These are phyloP conservation scores for Gambelia wislizenii DNA, from an alignment of 2,797 vertebrate genomes.

Conservation along the genomic window DNA sequence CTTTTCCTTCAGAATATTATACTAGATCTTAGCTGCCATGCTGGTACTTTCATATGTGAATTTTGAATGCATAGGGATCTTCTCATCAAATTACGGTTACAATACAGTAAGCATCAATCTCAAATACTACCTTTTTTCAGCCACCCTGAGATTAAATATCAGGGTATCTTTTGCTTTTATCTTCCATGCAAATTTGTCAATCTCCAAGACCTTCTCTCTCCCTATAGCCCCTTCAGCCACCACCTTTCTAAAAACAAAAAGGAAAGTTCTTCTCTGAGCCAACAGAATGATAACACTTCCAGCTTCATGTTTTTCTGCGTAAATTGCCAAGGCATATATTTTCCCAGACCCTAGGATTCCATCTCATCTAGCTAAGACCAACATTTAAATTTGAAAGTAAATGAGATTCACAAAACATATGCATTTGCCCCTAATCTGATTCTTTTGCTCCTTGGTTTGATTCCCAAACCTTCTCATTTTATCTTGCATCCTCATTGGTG, in stretches of 20 bases:
- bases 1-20: not conserved
- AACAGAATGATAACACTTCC: slow-evolving; percentile 1
- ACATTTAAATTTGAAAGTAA: not conserved
- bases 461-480: slow-evolving; percentile 24
- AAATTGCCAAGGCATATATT: slow-evolving; percentile 12
- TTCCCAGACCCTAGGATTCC: slow-evolving; percentile 25
- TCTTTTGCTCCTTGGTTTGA: slow-evolving; percentile 15
- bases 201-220: not conserved
- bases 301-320: slow-evolving; percentile 1
- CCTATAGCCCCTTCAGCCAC: not conserved
- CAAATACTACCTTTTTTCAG: slow-evolving; percentile 12
- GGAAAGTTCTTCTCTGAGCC: slow-evolving; percentile 14
- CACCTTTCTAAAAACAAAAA: slow-evolving; percentile 23
- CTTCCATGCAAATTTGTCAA: slow-evolving; percentile 13
- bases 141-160: slow-evolving; percentile 11
- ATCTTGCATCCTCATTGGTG: slow-evolving; percentile 68
- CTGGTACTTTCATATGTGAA: not conserved
- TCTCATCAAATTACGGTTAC: not conserved
- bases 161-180: slow-evolving; percentile 26
- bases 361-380: slow-evolving; percentile 12
- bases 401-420: slow-evolving; percentile 35
- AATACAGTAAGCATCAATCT: not conserved
- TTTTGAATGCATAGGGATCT: slow-evolving; percentile 15
- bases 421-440: slow-evolving; percentile 46
- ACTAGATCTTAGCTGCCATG: not conserved